A percentile compares a stretch with the other conserved stretches of the same genome.
Conservation (phyloP, 2,888 invertebrate genomes). For the Acholoe squamosa region DNA sequence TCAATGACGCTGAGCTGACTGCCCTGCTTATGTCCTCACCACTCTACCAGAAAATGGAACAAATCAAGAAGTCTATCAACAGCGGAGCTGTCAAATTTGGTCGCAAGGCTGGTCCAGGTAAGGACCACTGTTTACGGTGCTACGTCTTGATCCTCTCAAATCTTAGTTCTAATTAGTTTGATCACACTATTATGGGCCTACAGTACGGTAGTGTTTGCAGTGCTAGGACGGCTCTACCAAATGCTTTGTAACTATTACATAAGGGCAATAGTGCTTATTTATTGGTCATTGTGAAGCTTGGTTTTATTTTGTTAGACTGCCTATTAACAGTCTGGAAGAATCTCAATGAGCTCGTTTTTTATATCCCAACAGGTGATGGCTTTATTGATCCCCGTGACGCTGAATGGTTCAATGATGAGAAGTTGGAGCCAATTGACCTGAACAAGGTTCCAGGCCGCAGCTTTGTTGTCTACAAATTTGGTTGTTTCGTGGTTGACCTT, state of each 20-base stretch:
- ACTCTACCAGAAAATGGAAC: constrained; percentile 81
- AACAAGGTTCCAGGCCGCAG: constrained; percentile 79
- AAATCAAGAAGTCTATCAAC: constrained; percentile 77
- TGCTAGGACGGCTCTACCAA: too few relatives aligned
- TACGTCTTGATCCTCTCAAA: too few relatives aligned
- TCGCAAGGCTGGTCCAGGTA: constrained; percentile 69
- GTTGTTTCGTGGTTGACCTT: constrained; percentile 79
- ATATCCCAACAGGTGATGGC: constrained; percentile 76
- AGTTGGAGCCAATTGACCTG: constrained; percentile 79
- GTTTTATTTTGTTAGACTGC: too few relatives aligned
- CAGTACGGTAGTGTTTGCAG: too few relatives aligned
- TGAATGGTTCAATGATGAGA: constrained; percentile 78
- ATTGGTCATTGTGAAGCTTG: too few relatives aligned
- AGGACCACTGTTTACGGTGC: neutral
- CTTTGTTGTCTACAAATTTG: constrained; percentile 82
- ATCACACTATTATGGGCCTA: too few relatives aligned
- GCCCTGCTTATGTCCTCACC: constrained; percentile 81
- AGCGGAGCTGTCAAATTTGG: constrained; percentile 72
- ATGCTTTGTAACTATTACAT: too few relatives aligned
- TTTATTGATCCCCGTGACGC: constrained; percentile 78
- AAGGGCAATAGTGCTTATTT: too few relatives aligned
- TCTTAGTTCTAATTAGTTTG: too few relatives aligned
- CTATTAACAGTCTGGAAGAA: too few relatives aligned
- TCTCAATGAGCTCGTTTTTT: too few relatives aligned
- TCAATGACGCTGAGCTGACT: constrained; percentile 80